A percentile compares a stretch with the other conserved stretches of the same genome.
phyloP scores from a whole-genome alignment of 2,113 vertebrate species.

The Scopus umbretta region DNA sequence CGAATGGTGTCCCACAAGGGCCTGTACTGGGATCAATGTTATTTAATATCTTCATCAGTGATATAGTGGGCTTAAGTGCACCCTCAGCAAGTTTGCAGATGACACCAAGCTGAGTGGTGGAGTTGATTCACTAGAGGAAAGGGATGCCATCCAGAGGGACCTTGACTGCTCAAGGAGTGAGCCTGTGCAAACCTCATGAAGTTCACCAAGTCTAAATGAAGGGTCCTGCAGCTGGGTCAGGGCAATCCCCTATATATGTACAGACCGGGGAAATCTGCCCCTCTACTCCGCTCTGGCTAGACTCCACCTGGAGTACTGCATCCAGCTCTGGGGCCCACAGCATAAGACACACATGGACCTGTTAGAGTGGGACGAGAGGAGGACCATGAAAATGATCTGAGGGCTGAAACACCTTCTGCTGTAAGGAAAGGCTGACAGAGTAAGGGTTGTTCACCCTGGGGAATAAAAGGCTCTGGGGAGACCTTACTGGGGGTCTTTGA shows the following conservation, averaged over 20 bases:
- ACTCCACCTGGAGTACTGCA: not conserved
- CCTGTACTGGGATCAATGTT: not conserved
- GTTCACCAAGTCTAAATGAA: not conserved
- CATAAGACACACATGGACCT: not conserved
- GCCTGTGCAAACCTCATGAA: not conserved
- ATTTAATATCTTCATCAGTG: not conserved
- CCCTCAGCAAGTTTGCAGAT: not conserved
- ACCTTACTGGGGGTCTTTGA: not conserved
- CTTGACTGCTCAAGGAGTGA: no score
- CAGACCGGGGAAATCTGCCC: not conserved
- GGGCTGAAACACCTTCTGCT: not conserved
- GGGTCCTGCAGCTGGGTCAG: not conserved
- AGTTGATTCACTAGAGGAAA: not conserved
- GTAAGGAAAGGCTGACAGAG: not conserved
- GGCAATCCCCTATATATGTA: not conserved
- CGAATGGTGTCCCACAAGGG: not conserved
- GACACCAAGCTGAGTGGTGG: not conserved
- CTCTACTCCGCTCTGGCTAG: not conserved
- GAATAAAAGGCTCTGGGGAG: not conserved
- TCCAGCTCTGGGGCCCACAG: no score
- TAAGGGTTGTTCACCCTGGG: not conserved
- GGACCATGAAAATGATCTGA: not conserved
- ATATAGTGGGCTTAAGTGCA: no score
- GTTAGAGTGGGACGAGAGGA: not conserved
- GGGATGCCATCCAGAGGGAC: not conserved